Conservation (phyloP, 1,140 invertebrate species). For the Apolygus lucorum region DNA sequence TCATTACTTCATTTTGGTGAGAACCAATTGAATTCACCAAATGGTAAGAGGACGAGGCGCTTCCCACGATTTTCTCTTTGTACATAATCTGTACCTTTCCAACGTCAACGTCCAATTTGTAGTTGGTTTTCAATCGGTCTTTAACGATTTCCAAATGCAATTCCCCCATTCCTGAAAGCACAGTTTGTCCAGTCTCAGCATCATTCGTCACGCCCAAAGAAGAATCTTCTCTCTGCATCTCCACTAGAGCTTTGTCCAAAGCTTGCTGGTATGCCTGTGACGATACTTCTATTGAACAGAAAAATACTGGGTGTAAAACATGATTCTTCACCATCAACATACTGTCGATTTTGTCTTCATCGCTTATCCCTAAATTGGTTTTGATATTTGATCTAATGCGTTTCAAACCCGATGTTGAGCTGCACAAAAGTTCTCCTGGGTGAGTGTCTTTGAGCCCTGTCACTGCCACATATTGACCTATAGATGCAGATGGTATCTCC, state of each 20-base stretch:
- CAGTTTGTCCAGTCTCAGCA: slow-evolving; percentile 72
- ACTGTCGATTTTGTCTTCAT: slow-evolving; percentile 36
- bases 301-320: slow-evolving; percentile 90
- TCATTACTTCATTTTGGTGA: slow-evolving; percentile 10
- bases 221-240: slow-evolving; percentile 87
- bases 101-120: slow-evolving; percentile 85
- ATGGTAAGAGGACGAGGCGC: background rate
- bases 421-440: background rate
- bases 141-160: slow-evolving; percentile 92
- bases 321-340: slow-evolving; percentile 44
- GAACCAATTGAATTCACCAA: background rate
- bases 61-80: slow-evolving; percentile 57
- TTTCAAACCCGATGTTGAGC: background rate
- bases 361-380: slow-evolving; percentile 27
- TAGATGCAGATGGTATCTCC: slow-evolving; percentile 53
- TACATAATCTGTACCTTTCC: slow-evolving; percentile 93
- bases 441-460: slow-evolving; percentile 59
- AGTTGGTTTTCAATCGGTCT: slow-evolving; percentile 76
- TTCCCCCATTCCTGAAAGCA: slow-evolving; percentile 92
- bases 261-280: slow-evolving; percentile 61
- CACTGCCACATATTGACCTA: slow-evolving; percentile 86
- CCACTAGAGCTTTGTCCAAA: slow-evolving; percentile 74
- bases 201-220: slow-evolving; percentile 72
- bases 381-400: background rate
- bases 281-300: slow-evolving; percentile 91